Evolutionary conservation across 2,113 vertebrate species (phyloP).

Genomic region (Barnardius zonarius): DNA sequence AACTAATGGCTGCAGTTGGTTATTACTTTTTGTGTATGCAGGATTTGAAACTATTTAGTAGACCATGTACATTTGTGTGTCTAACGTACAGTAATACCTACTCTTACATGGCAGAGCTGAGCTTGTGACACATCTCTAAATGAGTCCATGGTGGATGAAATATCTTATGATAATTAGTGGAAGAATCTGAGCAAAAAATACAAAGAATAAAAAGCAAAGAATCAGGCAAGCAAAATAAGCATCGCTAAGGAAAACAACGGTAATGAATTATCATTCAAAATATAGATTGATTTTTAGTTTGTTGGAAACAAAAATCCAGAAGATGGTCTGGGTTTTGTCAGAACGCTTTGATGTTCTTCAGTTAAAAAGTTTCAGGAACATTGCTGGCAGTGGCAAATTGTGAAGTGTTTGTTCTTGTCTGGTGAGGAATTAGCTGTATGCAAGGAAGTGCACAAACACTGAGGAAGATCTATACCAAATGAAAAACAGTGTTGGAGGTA

Average conservation of each 20-base stretch:
- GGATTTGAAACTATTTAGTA: neutral
- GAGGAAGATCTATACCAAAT: neutral
- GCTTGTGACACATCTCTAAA: neutral
- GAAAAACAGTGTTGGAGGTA: neutral
- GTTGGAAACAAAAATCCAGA: neutral
- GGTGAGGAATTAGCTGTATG: neutral
- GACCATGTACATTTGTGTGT: neutral
- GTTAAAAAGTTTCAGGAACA: neutral
- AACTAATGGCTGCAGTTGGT: neutral
- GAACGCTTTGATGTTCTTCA: neutral
- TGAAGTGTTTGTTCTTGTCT: neutral
- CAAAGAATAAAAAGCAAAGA: neutral
- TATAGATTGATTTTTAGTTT: neutral
- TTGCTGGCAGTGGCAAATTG: neutral
- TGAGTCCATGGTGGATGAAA: neutral
- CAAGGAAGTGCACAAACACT: neutral
- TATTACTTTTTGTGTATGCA: neutral
- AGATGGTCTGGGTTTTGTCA: neutral
- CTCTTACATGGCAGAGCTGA: neutral
- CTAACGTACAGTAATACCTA: neutral
- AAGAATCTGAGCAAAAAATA: neutral
- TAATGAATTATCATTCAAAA: neutral
- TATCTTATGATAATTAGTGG: neutral
- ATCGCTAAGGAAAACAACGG: neutral
- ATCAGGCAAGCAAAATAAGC: neutral